A percentile compares a stretch with the other conserved stretches of the same genome.
phyloP scores from a whole-genome alignment of 2,113 vertebrate genomes.

The Gasterosteus nipponicus region DNA sequence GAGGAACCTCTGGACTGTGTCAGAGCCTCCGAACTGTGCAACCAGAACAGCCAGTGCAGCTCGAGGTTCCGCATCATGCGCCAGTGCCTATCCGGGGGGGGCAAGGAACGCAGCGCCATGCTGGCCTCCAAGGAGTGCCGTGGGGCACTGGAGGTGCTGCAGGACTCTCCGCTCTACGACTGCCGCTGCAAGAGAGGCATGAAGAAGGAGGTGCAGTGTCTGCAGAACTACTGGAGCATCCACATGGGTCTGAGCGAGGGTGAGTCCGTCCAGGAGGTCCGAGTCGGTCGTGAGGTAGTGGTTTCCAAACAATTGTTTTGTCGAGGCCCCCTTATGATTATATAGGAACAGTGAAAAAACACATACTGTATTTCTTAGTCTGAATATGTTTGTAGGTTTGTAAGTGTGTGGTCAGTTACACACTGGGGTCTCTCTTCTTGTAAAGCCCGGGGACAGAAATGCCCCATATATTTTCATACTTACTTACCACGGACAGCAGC shows the following conservation, averaged over 20 bases:
- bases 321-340: too few relatives aligned
- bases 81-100: constrained; percentile 93
- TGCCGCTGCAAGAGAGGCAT: constrained; percentile 95
- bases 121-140: constrained; percentile 94
- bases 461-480: too few relatives aligned
- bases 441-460: too few relatives aligned
- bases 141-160: constrained; percentile 91
- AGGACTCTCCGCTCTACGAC: constrained; percentile 90
- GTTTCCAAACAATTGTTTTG: too few relatives aligned
- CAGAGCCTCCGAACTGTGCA: constrained; percentile 91
- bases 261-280: constrained; percentile 48
- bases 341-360: too few relatives aligned
- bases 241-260: constrained; percentile 91
- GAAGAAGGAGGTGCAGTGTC: constrained; percentile 94
- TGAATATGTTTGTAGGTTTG: too few relatives aligned
- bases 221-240: constrained; percentile 98
- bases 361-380: too few relatives aligned
- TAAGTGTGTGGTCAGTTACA: too few relatives aligned
- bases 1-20: constrained; percentile 91
- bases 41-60: constrained; percentile 90
- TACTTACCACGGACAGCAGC: too few relatives aligned
- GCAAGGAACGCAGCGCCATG: constrained; percentile 88
- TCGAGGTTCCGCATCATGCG: constrained; percentile 93
- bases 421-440: too few relatives aligned
- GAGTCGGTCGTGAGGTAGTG: too few relatives aligned